Percentiles rank a stretch among this genome's conserved stretches.
phyloP scores from a whole-genome alignment of 2,888 invertebrate genomes.

The Pocota personata region DNA sequence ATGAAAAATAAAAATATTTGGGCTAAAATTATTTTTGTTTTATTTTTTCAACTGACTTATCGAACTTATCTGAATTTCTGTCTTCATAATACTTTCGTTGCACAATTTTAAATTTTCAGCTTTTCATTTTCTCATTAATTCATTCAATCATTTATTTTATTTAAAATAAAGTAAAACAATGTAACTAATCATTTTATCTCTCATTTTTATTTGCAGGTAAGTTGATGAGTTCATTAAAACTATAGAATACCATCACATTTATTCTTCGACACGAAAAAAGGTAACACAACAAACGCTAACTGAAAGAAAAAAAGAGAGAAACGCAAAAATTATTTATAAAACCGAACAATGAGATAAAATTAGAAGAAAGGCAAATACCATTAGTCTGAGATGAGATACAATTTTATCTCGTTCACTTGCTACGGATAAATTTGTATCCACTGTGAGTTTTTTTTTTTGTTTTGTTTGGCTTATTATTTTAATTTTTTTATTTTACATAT shows the following conservation, averaged over 20 bases:
- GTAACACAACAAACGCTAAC: conserved; percentile 30
- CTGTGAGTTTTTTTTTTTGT: neutral
- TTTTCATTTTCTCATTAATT: neutral
- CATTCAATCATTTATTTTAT: neutral
- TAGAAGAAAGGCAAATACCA: conserved; percentile 47
- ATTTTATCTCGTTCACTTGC: conserved; percentile 31
- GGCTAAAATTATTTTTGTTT: too few relatives aligned
- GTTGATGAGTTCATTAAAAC: conserved; percentile 41
- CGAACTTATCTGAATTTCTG: neutral
- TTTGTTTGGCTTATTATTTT: conserved; percentile 2
- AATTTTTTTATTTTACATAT: neutral
- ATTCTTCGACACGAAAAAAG: conserved; percentile 26
- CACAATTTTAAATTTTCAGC: neutral
- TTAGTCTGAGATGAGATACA: conserved; percentile 45
- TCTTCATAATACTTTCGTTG: neutral
- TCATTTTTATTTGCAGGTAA: conserved; percentile 59
- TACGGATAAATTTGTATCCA: neutral
- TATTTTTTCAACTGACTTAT: too few relatives aligned
- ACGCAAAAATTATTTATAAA: conserved; percentile 32
- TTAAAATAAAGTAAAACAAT: conserved; percentile 28
- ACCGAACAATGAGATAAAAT: conserved; percentile 58
- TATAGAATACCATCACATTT: conserved; percentile 27
- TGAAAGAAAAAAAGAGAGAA: conserved; percentile 12
- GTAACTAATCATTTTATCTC: conserved; percentile 15
- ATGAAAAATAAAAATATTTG: too few relatives aligned